Conservation (phyloP, 2,113 vertebrate genomes). For the Podiceps cristatus region DNA sequence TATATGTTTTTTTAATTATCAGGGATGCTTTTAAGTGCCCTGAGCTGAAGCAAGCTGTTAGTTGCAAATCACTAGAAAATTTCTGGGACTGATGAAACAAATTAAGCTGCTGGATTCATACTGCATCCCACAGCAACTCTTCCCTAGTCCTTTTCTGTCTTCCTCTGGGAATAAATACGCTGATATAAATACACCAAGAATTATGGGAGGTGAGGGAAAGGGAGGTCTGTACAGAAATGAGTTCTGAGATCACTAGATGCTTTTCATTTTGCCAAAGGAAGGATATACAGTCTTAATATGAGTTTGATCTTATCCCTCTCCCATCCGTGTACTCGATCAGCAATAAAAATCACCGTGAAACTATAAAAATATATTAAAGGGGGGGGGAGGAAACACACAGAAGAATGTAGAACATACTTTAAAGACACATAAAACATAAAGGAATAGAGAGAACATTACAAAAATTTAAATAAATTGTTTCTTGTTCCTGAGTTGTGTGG, state of each 20-base stretch:
- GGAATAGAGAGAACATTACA: not conserved
- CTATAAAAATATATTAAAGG: not conserved
- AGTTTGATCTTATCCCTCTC: not conserved
- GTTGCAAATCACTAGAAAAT: not conserved
- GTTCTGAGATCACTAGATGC: not conserved
- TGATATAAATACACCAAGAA: not conserved
- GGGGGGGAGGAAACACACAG: not conserved
- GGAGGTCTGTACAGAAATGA: not conserved
- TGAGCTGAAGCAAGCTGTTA: not conserved
- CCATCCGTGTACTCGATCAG: not conserved
- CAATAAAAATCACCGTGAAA: not conserved
- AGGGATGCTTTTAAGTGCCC: not conserved
- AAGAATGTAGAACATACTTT: not conserved
- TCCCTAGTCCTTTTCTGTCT: not conserved
- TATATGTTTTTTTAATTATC: not conserved
- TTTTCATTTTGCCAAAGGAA: not conserved
- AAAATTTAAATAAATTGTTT: not conserved
- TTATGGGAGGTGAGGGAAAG: not conserved
- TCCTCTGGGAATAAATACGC: not conserved
- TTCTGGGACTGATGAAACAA: not conserved
- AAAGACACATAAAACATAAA: not conserved
- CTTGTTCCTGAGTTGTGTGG: not conserved
- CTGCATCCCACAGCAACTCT: not conserved
- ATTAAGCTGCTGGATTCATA: not conserved
- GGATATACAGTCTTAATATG: not conserved